Percentiles rank a stretch among this genome's conserved stretches.
These are phyloP conservation scores for Rotaria magnacalcarata DNA, from an alignment of 2,888 invertebrate species.

Conservation along the genomic window DNA sequence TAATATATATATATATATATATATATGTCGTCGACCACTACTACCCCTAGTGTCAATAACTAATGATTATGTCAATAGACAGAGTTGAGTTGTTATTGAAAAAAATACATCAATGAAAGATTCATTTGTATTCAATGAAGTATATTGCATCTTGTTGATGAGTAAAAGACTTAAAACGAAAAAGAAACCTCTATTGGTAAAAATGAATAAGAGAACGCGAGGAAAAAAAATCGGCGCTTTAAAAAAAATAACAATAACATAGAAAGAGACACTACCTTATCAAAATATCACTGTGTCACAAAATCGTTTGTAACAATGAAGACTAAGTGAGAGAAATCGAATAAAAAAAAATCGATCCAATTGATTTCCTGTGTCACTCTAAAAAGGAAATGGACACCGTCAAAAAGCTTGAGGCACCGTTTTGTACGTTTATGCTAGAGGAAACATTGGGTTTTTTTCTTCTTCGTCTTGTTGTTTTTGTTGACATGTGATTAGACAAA, in stretches of 20 bases:
- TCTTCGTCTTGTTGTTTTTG: background rate
- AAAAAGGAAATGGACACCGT: slow-evolving; percentile 28
- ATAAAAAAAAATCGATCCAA: slow-evolving; percentile 14
- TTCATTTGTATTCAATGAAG: slow-evolving; percentile 8
- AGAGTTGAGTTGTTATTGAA: slow-evolving; percentile 20
- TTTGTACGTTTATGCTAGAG: background rate
- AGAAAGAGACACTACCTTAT: slow-evolving; percentile 16
- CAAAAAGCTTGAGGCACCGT: slow-evolving; percentile 23
- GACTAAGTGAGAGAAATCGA: slow-evolving; percentile 17
- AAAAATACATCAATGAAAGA: slow-evolving; percentile 17
- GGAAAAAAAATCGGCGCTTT: background rate
- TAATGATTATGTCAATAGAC: slow-evolving; percentile 33
- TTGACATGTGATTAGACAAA: slow-evolving; percentile 18
- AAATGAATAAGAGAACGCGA: background rate
- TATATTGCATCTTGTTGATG: slow-evolving; percentile 20
- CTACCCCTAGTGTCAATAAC: slow-evolving; percentile 30
- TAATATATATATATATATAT: background rate
- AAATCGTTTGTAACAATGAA: slow-evolving; percentile 16
- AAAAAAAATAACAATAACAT: slow-evolving; percentile 19
- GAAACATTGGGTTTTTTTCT: background rate
- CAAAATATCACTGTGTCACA: slow-evolving; percentile 22
- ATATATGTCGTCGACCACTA: background rate
- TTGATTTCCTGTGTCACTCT: slow-evolving; percentile 21
- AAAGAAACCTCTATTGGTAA: background rate
- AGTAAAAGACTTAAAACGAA: slow-evolving; percentile 2